Conservation (phyloP, 2,888 invertebrate genomes). For the Itoplectis maculator region DNA sequence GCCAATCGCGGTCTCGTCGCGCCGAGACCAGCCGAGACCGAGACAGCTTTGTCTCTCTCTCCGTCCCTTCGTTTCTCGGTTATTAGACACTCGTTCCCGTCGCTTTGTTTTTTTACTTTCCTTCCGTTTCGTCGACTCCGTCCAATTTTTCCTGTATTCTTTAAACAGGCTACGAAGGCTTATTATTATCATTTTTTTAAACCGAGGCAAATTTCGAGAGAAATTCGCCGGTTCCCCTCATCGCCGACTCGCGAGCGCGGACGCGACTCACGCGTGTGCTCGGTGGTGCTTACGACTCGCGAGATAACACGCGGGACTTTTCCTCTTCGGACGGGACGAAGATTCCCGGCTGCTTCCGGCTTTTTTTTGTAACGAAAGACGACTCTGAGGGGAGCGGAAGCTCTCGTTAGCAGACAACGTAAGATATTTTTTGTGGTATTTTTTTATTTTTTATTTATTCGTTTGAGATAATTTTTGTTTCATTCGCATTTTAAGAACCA, state of each 20-base stretch:
- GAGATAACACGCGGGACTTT: neutral
- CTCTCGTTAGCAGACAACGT: neutral
- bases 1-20: constrained; percentile 67
- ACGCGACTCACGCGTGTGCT: constrained; percentile 5
- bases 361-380: neutral
- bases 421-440: neutral
- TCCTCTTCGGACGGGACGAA: neutral
- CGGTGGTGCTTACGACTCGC: neutral
- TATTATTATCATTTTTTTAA: neutral
- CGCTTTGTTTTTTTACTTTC: constrained; percentile 12
- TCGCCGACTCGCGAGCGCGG: neutral
- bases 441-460: neutral
- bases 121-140: neutral
- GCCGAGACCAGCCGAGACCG: constrained; percentile 56
- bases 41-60: constrained; percentile 20
- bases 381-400: neutral
- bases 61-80: constrained; percentile 55
- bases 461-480: neutral
- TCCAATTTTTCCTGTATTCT: constrained; percentile 5
- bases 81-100: constrained; percentile 31
- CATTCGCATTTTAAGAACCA: no score
- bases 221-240: neutral
- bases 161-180: neutral
- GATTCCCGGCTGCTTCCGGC: neutral
- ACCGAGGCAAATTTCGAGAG: neutral